phyloP scores from a whole-genome alignment of 2,888 invertebrate species.

The Cyrtodaria siliqua region DNA sequence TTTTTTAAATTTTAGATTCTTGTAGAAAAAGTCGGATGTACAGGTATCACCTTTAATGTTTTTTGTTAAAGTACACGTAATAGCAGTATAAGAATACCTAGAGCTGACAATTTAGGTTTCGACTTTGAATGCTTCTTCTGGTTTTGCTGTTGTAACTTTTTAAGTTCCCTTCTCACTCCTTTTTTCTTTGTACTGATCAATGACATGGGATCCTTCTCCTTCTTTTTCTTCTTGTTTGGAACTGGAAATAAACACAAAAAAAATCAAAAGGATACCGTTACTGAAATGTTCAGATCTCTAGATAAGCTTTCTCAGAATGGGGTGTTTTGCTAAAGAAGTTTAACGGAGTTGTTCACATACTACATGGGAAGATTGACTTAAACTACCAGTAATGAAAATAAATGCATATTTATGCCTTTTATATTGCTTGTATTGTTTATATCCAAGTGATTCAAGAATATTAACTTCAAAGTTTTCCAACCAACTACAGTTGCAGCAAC shows the following conservation, averaged over 20 bases:
- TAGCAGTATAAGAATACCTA: not conserved
- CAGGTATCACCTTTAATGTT: no score
- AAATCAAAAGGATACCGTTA: no score
- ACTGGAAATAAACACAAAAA: not conserved
- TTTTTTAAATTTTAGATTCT: no score
- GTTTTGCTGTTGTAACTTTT: slow-evolving; percentile 52
- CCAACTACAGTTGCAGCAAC: no score
- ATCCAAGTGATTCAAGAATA: no score
- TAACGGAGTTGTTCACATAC: slow-evolving; percentile 63
- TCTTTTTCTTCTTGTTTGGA: slow-evolving; percentile 58
- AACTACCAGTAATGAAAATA: slow-evolving; percentile 69
- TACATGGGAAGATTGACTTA: slow-evolving; percentile 70
- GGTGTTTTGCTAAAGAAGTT: slow-evolving; percentile 5
- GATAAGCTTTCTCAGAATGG: not conserved
- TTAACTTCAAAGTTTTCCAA: no score
- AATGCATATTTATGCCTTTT: slow-evolving; percentile 60
- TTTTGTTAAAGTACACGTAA: no score
- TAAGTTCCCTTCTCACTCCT: slow-evolving; percentile 70
- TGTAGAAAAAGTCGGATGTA: no score
- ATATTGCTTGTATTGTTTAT: no score
- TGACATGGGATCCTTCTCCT: slow-evolving; percentile 67
- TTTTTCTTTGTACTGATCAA: slow-evolving; percentile 70
- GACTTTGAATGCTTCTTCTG: slow-evolving; percentile 1
- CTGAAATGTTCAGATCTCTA: not conserved
- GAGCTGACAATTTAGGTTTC: not conserved